Evolutionary conservation across 2,888 invertebrate genomes (phyloP).

Genomic region (Andrena hattorfiana): DNA sequence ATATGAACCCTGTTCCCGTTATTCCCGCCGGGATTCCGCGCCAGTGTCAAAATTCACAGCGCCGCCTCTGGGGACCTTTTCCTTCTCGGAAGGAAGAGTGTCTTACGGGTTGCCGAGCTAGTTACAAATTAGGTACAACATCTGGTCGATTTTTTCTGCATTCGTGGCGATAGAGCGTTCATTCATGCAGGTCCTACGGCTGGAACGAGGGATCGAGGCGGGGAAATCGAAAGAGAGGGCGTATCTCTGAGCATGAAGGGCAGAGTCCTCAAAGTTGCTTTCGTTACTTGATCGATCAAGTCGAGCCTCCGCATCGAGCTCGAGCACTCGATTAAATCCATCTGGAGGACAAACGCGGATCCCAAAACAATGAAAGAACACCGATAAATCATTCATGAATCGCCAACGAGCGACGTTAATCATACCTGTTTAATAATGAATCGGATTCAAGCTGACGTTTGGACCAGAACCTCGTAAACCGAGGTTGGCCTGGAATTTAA

Average conservation of each 20-base stretch:
- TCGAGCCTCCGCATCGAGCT: no score
- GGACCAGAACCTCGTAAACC: not conserved
- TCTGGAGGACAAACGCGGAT: not conserved
- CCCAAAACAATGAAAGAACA: not conserved
- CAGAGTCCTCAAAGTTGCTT: no score
- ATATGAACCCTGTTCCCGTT: slow-evolving; percentile 49
- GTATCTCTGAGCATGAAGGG: no score
- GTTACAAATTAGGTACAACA: slow-evolving; percentile 38
- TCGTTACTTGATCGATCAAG: no score
- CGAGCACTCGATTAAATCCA: not conserved
- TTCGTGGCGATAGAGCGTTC: not conserved
- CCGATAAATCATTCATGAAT: slow-evolving; percentile 10
- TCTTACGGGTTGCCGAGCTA: slow-evolving; percentile 1
- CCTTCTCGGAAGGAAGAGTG: slow-evolving; percentile 28
- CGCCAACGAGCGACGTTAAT: not conserved
- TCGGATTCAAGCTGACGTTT: not conserved
- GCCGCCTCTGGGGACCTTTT: slow-evolving; percentile 42
- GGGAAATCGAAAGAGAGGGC: no score
- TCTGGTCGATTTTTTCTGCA: slow-evolving; percentile 15
- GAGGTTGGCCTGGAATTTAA: slow-evolving; percentile 11
- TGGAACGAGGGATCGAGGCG: no score
- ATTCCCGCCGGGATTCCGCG: slow-evolving; percentile 36
- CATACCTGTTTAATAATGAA: slow-evolving; percentile 16
- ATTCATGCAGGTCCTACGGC: not conserved
- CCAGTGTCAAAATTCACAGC: slow-evolving; percentile 62